Percentiles rank a stretch among this genome's conserved stretches.
These are phyloP conservation scores for Lepus timidus DNA, from an alignment of 2,113 vertebrate species.

Conservation along the genomic window DNA sequence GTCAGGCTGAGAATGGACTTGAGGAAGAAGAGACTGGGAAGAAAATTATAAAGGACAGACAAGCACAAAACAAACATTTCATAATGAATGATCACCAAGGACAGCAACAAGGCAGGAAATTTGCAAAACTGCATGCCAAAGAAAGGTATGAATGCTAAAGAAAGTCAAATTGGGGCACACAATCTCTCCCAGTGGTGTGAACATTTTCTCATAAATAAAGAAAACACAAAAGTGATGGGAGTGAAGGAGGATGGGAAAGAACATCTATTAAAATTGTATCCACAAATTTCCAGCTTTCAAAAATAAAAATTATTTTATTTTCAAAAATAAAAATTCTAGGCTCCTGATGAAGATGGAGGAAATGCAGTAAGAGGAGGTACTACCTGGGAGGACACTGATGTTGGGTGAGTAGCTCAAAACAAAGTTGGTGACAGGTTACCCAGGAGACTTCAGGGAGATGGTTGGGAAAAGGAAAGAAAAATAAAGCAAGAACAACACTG, in stretches of 20 bases:
- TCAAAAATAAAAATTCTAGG: neutral
- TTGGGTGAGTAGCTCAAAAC: neutral
- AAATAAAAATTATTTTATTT: neutral
- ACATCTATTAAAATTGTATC: neutral
- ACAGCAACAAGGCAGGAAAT: neutral
- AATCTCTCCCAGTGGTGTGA: neutral
- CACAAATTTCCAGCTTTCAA: neutral
- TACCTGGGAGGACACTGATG: neutral
- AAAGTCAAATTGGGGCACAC: neutral
- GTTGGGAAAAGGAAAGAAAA: neutral
- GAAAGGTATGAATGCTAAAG: neutral
- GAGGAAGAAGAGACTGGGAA: neutral
- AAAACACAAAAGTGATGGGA: neutral
- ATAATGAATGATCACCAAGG: neutral
- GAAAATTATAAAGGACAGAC: neutral
- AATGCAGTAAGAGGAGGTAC: neutral
- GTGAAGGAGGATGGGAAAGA: neutral
- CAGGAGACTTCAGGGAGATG: neutral
- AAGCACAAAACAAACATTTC: neutral
- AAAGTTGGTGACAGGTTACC: neutral
- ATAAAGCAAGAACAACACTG: neutral
- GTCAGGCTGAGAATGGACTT: neutral
- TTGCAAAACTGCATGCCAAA: neutral
- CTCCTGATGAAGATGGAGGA: neutral
- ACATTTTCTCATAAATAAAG: neutral